Base-by-base conservation (phyloP, 2,113 vertebrate species). In the Pelodiscus sinensis region DNA sequence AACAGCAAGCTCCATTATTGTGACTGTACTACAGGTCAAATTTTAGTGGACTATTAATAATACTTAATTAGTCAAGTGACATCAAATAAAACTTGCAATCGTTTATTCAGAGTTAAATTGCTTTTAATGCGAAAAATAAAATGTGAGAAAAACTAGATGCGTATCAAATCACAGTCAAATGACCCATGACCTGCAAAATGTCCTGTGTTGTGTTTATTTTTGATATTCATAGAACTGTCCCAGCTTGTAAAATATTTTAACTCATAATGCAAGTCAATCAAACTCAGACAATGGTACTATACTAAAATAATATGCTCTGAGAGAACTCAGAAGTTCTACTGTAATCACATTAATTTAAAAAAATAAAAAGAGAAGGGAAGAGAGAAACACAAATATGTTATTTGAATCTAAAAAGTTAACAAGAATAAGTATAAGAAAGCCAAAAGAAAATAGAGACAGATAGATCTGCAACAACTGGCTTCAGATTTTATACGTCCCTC, bases 231-330 rank as follows among this genome's bases (percentile, higher is more conserved):
- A 68, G 77, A 56, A 50, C 51, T 68, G 62, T 55, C 90, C 90
- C 89, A 84, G 54, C 93, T 91, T 50, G 35, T 71, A 75, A 81
- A 92, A 92, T 68, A 89, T 88, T 79, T 71, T 68, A 71, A 55
- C 65, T 84, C 87, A 0, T 68, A 85, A 19, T 38, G 71, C 7
- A 82, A 92, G 12, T 82, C 79, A 60, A 1, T 62, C 38, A 4
- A 89, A 94, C 83, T 2, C 81, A 84, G 85, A 25, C 93, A 86
- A 75, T 56, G 29, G 78, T 82, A 62, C 22, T 83, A 90, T 50
- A 4, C 81, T 35, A 55, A 79, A 87, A 87, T 81, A 80, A 18
- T 54, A 55, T 62, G 11, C 27, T 55, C 87, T 55, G 81, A 10
- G 0, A 93, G 24, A 90, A 60, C 9, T 78, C 51, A 81, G 35